phyloP scores from a whole-genome alignment of 2,888 invertebrate species.

The Stenodera caucasica region DNA sequence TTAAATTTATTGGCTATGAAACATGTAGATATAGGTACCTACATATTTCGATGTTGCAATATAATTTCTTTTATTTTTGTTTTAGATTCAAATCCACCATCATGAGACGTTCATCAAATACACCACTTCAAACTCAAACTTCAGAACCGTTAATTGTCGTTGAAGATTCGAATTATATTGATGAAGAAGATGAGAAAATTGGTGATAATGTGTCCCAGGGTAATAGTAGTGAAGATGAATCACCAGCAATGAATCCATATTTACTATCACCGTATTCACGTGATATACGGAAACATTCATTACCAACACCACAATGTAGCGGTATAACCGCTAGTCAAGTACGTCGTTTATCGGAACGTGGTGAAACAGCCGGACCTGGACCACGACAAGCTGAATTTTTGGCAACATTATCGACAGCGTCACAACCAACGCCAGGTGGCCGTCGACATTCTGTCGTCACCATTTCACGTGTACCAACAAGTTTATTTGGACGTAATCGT shows the following conservation, averaged over 20 bases:
- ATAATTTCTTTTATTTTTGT: too few species aligned
- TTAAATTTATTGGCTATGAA: too few species aligned
- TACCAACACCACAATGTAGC: conserved; percentile 82
- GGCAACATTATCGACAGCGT: conserved; percentile 76
- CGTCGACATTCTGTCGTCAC: conserved; percentile 85
- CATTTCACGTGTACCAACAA: conserved; percentile 78
- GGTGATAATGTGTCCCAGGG: not conserved
- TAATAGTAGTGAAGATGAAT: conserved; percentile 64
- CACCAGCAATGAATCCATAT: conserved; percentile 73
- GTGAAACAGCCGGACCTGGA: conserved; percentile 71
- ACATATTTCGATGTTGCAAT: too few species aligned
- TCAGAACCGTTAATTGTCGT: conserved; percentile 80
- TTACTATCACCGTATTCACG: conserved; percentile 76
- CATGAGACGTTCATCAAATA: conserved; percentile 70
- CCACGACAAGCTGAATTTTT: conserved; percentile 81
- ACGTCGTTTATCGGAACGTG: conserved; percentile 77
- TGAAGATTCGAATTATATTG: conserved; percentile 74
- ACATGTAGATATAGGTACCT: too few species aligned
- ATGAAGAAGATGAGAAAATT: conserved; percentile 57
- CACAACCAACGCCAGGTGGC: conserved; percentile 73
- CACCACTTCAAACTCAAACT: conserved; percentile 60
- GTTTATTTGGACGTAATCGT: conserved; percentile 75
- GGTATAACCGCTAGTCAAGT: conserved; percentile 88
- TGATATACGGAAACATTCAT: conserved; percentile 77
- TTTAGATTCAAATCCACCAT: too few species aligned